Evolutionary conservation across 2,113 vertebrate species (phyloP).

Genomic region (Brachirus orientalis): DNA sequence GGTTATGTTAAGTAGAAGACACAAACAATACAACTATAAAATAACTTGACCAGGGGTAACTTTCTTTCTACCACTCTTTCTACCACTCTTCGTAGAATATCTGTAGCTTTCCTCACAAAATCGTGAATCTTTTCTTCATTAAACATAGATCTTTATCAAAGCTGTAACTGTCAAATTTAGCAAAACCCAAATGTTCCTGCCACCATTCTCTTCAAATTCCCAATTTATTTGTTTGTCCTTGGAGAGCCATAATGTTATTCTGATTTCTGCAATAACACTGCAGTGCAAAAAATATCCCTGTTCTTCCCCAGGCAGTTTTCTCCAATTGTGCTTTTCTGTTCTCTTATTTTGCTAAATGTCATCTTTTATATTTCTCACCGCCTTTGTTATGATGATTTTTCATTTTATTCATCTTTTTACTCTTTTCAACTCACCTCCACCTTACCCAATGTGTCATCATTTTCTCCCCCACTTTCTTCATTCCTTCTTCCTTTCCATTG

Average conservation of each 20-base stretch:
- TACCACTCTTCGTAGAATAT: background rate
- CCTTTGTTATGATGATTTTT: slow-evolving; percentile 9
- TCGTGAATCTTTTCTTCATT: background rate
- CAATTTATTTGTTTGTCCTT: background rate
- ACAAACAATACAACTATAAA: background rate
- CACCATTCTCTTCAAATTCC: background rate
- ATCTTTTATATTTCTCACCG: slow-evolving; percentile 12
- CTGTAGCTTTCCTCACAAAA: background rate
- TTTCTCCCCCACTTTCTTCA: slow-evolving; percentile 37
- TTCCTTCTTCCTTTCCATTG: slow-evolving; percentile 34
- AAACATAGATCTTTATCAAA: too few relatives aligned
- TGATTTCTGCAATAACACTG: too few relatives aligned
- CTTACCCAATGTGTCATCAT: slow-evolving; percentile 15
- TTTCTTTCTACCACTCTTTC: background rate
- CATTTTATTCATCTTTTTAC: slow-evolving; percentile 23
- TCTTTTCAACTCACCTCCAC: slow-evolving; percentile 15
- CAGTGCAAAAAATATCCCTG: background rate
- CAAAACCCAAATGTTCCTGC: background rate
- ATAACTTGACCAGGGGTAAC: too few relatives aligned
- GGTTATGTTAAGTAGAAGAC: too few relatives aligned
- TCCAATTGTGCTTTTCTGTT: background rate
- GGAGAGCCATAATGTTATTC: too few relatives aligned
- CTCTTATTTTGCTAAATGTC: slow-evolving; percentile 14
- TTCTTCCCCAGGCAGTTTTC: background rate
- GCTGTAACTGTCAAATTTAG: background rate